Evolutionary conservation across 2,797 vertebrate genomes (phyloP).

Genomic region (Staurois parvus): DNA sequence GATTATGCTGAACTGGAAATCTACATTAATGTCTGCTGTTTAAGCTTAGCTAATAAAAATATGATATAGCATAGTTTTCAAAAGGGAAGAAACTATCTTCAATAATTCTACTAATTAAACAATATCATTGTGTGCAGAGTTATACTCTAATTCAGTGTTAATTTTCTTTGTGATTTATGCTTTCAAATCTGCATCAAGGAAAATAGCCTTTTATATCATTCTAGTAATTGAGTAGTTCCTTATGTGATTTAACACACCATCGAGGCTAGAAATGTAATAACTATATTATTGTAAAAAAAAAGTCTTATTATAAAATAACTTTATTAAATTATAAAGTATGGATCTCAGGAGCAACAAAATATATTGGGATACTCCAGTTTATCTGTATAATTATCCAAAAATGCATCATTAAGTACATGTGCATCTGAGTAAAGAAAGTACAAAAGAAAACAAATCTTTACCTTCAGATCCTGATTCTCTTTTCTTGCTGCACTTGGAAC

Average conservation of each 20-base stretch:
- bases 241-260: conserved; percentile 23
- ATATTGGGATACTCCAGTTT: too few species aligned
- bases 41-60: conserved; percentile 37
- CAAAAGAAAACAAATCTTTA: too few species aligned
- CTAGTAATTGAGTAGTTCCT: conserved; percentile 34
- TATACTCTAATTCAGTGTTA: conserved; percentile 29
- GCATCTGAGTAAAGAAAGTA: too few species aligned
- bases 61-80: conserved; percentile 17
- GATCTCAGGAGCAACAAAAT: too few species aligned
- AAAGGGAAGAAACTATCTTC: conserved; percentile 22
- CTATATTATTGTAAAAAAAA: too few species aligned
- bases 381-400: too few species aligned
- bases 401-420: too few species aligned
- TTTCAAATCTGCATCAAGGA: conserved; percentile 30
- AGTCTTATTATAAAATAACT: too few species aligned
- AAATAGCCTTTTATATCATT: conserved; percentile 52
- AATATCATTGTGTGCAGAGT: conserved; percentile 47
- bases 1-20: not conserved
- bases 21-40: not conserved
- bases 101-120: conserved; percentile 57
- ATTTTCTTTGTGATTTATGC: conserved; percentile 57
- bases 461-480: too few species aligned
- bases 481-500: too few species aligned
- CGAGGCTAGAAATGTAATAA: too few species aligned
- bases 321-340: too few species aligned